A percentile compares a stretch with the other conserved stretches of the same genome.
Evolutionary conservation across 1,140 invertebrate genomes (phyloP).

Genomic region (Grapholita molesta): DNA sequence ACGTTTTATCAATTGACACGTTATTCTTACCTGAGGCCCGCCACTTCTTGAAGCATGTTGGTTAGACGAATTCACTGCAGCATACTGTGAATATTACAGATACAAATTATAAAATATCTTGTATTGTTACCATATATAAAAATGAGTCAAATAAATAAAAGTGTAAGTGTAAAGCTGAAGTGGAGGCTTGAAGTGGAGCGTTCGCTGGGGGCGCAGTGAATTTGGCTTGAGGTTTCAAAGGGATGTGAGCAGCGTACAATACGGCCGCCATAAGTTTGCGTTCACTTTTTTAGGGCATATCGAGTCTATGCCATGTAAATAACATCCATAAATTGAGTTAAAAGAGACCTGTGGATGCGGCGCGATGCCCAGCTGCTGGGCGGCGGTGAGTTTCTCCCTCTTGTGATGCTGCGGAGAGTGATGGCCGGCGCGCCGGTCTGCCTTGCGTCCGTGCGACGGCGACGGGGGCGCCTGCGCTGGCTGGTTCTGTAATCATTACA

Average conservation of each 20-base stretch:
- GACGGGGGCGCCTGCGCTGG: slow-evolving; percentile 68
- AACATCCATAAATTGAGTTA: too few species aligned
- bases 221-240: too few species aligned
- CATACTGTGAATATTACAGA: slow-evolving; percentile 44
- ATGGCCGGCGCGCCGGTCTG: slow-evolving; percentile 60
- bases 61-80: slow-evolving; percentile 49
- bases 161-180: too few species aligned
- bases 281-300: too few species aligned
- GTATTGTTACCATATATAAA: too few species aligned
- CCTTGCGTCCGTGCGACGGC: slow-evolving; percentile 67
- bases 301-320: too few species aligned
- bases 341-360: slow-evolving; percentile 65
- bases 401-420: slow-evolving; percentile 69
- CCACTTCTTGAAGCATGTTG: slow-evolving; percentile 61
- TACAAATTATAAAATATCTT: not conserved
- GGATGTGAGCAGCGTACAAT: too few species aligned
- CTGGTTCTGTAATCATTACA: slow-evolving; percentile 44
- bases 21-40: slow-evolving; percentile 49
- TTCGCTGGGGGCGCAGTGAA: too few species aligned
- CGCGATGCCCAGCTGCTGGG: slow-evolving; percentile 70
- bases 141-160: too few species aligned
- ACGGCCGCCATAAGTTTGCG: too few species aligned
- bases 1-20: not conserved
- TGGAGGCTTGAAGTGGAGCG: too few species aligned
- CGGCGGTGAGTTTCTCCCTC: slow-evolving; percentile 69